Conservation (phyloP, 2,797 vertebrate genomes). For the Tarsius wallacei region DNA sequence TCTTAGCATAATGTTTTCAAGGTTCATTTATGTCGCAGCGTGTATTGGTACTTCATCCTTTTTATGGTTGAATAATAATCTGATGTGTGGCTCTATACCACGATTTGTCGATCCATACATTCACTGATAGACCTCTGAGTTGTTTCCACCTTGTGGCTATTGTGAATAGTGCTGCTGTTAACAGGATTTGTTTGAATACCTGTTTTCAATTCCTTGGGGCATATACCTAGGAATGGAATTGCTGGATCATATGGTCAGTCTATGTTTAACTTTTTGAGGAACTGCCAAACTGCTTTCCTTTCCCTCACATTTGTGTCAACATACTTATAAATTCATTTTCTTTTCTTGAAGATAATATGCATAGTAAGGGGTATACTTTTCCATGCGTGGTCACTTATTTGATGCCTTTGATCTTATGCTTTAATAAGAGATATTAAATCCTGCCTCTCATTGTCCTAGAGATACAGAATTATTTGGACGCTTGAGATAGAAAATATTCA, state of each 20-base stretch:
- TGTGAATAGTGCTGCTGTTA: not conserved
- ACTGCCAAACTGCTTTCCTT: not conserved
- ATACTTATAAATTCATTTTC: not conserved
- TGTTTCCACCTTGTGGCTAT: not conserved
- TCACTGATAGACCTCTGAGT: not conserved
- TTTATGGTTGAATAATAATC: not conserved
- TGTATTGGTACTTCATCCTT: not conserved
- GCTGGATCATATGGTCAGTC: not conserved
- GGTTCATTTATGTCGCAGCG: not conserved
- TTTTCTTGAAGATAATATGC: not conserved
- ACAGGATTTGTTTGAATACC: not conserved
- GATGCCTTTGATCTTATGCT: constrained; percentile 10
- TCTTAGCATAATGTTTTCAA: not conserved
- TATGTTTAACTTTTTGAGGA: not conserved
- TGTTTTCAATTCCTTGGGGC: not conserved
- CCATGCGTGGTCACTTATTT: not conserved
- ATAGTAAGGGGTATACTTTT: not conserved
- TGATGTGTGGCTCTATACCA: too few species aligned
- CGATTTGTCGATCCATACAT: not conserved
- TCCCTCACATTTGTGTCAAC: not conserved
- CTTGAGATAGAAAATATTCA: not conserved
- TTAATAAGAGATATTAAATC: not conserved
- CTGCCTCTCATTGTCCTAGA: not conserved
- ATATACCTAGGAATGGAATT: not conserved
- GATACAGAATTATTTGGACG: not conserved